phyloP scores from a whole-genome alignment of 1,140 invertebrate species.

The Leptestheria dahalacensis region DNA sequence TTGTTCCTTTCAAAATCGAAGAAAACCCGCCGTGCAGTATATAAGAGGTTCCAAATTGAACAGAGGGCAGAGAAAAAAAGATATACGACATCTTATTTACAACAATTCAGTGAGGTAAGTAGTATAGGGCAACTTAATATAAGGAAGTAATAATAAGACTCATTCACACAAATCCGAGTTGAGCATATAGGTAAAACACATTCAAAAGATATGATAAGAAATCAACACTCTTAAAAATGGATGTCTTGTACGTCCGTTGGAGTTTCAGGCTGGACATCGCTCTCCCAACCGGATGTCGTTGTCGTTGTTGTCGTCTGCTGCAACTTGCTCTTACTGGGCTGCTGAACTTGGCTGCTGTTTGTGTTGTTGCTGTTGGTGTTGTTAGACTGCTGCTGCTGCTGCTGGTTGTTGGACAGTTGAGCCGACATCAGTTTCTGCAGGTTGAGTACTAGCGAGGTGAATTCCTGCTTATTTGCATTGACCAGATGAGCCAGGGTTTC shows the following conservation, averaged over 20 bases:
- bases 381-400: slow-evolving; percentile 10
- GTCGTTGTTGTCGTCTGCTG: not conserved
- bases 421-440: slow-evolving; percentile 12
- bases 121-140: too few relatives aligned
- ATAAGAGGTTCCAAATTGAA: too few relatives aligned
- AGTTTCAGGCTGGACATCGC: slow-evolving; percentile 18
- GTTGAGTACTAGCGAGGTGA: slow-evolving; percentile 8
- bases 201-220: too few relatives aligned
- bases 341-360: not conserved
- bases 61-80: too few relatives aligned
- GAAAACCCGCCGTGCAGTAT: too few relatives aligned
- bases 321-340: slow-evolving; percentile 5
- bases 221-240: slow-evolving; percentile 15
- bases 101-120: too few relatives aligned
- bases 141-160: not conserved
- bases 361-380: slow-evolving; percentile 4
- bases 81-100: too few relatives aligned
- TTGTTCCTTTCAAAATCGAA: too few relatives aligned
- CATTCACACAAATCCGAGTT: too few relatives aligned
- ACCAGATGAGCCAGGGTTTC: not conserved
- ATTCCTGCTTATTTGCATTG: not conserved
- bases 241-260: slow-evolving; percentile 20
- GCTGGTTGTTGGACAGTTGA: slow-evolving; percentile 16
- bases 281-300: slow-evolving; percentile 8
- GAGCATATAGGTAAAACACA: too few relatives aligned